A percentile compares a stretch with the other conserved stretches of the same genome.
Conservation (phyloP, 2,888 invertebrate genomes). For the Cosmorhoe ocellata region DNA sequence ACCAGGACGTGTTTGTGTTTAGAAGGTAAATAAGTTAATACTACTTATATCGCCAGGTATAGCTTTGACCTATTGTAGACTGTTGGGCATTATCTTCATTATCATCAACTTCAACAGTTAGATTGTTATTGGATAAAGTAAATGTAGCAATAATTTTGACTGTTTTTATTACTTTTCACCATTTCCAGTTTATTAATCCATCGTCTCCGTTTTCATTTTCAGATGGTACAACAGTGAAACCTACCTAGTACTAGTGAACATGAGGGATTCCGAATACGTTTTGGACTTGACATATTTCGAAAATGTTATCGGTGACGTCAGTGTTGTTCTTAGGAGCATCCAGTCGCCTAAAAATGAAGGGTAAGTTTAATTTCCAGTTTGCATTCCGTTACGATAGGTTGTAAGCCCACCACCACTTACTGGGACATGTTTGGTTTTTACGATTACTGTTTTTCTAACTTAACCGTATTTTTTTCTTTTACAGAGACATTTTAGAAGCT, state of each 20-base stretch:
- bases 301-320: constrained; percentile 64
- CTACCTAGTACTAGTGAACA: constrained; percentile 80
- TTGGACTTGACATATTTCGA: constrained; percentile 67
- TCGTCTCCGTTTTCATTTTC: too few species aligned
- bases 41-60: not conserved
- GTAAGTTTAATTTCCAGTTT: constrained; percentile 41
- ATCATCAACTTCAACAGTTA: too few species aligned
- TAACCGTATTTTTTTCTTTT: constrained; percentile 20
- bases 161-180: too few species aligned
- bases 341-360: constrained; percentile 60
- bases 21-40: constrained; percentile 68
- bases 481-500: constrained; percentile 58
- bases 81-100: too few species aligned
- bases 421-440: too few species aligned
- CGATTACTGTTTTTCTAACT: too few species aligned
- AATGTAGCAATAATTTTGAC: too few species aligned
- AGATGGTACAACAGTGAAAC: constrained; percentile 61
- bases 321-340: constrained; percentile 71
- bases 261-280: constrained; percentile 53
- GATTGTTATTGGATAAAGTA: too few species aligned
- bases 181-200: too few species aligned
- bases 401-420: too few species aligned
- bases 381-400: too few species aligned
- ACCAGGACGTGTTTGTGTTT: constrained; percentile 79
- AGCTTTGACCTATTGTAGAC: not conserved